These are phyloP conservation scores for Drosophila sechellia DNA, from an alignment of 1,140 invertebrate species.

Conservation along the genomic window DNA sequence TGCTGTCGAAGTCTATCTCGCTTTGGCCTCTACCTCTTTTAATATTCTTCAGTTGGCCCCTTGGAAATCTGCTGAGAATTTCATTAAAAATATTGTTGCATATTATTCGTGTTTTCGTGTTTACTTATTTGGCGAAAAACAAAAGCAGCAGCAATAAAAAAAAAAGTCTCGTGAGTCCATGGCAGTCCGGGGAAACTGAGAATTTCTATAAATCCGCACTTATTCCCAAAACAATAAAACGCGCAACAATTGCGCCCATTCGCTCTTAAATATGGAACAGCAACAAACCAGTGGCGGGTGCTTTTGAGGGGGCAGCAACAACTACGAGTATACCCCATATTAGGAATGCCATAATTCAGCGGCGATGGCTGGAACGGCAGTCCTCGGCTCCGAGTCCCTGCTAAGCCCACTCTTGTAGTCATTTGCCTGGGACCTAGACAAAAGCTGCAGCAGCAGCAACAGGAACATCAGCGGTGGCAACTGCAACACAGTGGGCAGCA, in stretches of 20 bases:
- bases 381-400: slow-evolving; percentile 47
- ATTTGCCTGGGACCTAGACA: slow-evolving; percentile 68
- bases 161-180: slow-evolving; percentile 24
- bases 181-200: slow-evolving; percentile 37
- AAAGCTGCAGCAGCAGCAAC: slow-evolving; percentile 30
- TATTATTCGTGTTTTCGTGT: background rate
- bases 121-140: slow-evolving; percentile 11
- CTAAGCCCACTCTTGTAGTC: slow-evolving; percentile 80
- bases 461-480: slow-evolving; percentile 20
- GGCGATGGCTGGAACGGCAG: slow-evolving; percentile 42
- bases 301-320: slow-evolving; percentile 20
- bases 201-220: slow-evolving; percentile 81
- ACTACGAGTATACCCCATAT: slow-evolving; percentile 40
- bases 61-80: slow-evolving; percentile 25
- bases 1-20: slow-evolving; percentile 35
- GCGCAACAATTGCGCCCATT: slow-evolving; percentile 76
- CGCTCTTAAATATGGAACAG: slow-evolving; percentile 74
- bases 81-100: slow-evolving; percentile 51
- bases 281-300: slow-evolving; percentile 9
- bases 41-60: slow-evolving; percentile 9
- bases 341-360: slow-evolving; percentile 76
- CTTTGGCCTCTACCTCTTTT: background rate
- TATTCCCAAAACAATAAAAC: slow-evolving; percentile 82
- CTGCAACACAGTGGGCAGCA: slow-evolving; percentile 50
- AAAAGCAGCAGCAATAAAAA: slow-evolving; percentile 10